Evolutionary conservation across 2,113 vertebrate species (phyloP).

Genomic region (Heteronetta atricapilla): DNA sequence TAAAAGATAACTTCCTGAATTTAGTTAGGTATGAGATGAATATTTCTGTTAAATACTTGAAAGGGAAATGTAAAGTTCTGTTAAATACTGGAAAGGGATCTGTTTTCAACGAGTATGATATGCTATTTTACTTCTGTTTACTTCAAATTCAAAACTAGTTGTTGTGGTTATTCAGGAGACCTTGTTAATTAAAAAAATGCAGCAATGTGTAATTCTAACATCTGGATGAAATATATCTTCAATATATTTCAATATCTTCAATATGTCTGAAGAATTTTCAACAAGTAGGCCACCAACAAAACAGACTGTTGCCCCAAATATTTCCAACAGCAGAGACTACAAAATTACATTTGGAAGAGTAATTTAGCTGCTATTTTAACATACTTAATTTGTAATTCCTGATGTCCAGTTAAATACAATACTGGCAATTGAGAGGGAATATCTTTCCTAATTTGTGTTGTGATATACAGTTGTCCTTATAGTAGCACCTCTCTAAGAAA

Average conservation of each 20-base stretch:
- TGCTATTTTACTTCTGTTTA: not conserved
- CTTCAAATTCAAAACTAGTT: not conserved
- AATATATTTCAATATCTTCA: not conserved
- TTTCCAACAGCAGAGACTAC: not conserved
- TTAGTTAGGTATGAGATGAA: not conserved
- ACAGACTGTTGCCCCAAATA: not conserved
- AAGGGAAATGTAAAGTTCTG: not conserved
- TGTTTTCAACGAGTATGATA: not conserved
- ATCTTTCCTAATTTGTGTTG: not conserved
- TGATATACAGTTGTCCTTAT: rapidly evolving
- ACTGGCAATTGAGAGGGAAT: not conserved
- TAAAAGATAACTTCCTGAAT: not conserved
- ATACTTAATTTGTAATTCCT: not conserved
- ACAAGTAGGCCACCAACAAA: not conserved
- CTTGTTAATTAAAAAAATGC: not conserved
- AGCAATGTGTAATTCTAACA: not conserved
- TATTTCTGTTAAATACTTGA: not conserved
- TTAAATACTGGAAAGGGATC: not conserved
- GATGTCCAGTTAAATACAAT: not conserved
- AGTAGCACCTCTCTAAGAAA: not conserved
- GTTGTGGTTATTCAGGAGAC: not conserved
- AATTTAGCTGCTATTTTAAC: not conserved
- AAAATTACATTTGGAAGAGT: not conserved
- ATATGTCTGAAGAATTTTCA: not conserved
- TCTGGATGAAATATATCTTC: not conserved